These are phyloP conservation scores for Apostichopus californicus DNA, from an alignment of 35 echinoderm and acorn worm genomes.

Conservation along the genomic window DNA sequence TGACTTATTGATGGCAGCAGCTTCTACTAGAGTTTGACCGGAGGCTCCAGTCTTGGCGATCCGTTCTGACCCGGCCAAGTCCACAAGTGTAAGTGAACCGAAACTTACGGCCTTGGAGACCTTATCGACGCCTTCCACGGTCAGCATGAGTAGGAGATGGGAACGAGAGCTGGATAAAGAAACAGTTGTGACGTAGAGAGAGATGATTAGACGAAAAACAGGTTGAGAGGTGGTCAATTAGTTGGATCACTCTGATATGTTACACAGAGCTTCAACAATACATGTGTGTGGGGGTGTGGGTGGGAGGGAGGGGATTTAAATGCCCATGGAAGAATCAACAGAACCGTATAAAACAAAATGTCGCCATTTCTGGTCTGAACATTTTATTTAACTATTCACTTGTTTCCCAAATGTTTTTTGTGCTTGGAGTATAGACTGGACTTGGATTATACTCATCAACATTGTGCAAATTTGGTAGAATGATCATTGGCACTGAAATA, in stretches of 20 bases:
- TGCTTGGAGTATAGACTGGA: too few relatives aligned
- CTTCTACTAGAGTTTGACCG: constrained; percentile 91
- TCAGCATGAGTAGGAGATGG: constrained; percentile 87
- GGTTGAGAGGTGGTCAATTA: not conserved
- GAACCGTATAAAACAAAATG: too few relatives aligned
- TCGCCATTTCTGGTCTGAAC: too few relatives aligned
- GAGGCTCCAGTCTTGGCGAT: constrained; percentile 95
- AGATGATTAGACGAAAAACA: not conserved
- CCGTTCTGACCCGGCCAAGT: constrained; percentile 90
- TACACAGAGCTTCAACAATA: too few relatives aligned
- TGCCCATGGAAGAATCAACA: too few relatives aligned
- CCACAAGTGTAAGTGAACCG: constrained; percentile 88
- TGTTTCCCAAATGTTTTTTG: too few relatives aligned
- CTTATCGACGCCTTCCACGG: constrained; percentile 89
- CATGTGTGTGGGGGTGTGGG: too few relatives aligned
- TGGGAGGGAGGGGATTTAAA: too few relatives aligned
- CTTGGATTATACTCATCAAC: too few relatives aligned
- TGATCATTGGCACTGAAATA: too few relatives aligned
- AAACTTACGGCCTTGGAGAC: constrained; percentile 88
- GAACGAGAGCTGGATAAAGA: constrained; percentile 77
- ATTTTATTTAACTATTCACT: too few relatives aligned
- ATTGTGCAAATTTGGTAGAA: too few relatives aligned
- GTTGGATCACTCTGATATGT: not conserved
- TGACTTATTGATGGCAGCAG: constrained; percentile 97
- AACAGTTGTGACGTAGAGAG: not conserved